Conservation (phyloP, 2,888 invertebrate species). For the Aphidoletes aphidimyza region DNA sequence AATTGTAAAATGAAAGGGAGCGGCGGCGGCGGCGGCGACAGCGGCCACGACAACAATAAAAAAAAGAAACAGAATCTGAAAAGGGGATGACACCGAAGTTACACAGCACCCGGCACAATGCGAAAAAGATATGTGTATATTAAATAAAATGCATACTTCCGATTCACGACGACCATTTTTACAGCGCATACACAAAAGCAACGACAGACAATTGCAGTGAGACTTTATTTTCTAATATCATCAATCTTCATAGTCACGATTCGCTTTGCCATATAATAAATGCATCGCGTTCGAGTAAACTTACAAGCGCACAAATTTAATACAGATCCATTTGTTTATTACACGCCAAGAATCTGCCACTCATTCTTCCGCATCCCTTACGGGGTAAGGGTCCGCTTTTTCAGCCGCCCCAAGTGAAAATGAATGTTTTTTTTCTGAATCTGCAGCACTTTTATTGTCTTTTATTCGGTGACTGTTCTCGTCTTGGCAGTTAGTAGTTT, state of each 20-base stretch:
- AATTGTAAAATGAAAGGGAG: background rate
- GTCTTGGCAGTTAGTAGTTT: background rate
- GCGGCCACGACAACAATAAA: background rate
- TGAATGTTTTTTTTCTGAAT: constrained; percentile 10
- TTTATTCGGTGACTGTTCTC: background rate
- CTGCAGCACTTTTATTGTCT: constrained; percentile 21
- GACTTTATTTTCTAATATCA: constrained; percentile 49
- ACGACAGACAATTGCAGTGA: constrained; percentile 8
- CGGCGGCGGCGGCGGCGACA: background rate
- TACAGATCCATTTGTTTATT: constrained; percentile 42
- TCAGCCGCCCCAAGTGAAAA: constrained; percentile 27
- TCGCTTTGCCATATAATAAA: constrained; percentile 47
- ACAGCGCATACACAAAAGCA: background rate
- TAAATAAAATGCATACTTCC: constrained; percentile 1
- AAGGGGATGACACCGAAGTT: background rate
- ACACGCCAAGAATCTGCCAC: background rate
- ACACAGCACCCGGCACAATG: too few relatives aligned
- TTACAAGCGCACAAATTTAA: constrained; percentile 51
- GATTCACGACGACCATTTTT: background rate
- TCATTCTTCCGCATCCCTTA: background rate
- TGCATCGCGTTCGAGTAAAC: constrained; percentile 35
- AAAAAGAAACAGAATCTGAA: background rate
- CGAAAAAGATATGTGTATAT: constrained; percentile 41
- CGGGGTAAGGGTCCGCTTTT: background rate
- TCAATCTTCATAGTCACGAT: constrained; percentile 48